phyloP scores from a whole-genome alignment of 2,797 vertebrate genomes.

The Podarcis siculus region DNA sequence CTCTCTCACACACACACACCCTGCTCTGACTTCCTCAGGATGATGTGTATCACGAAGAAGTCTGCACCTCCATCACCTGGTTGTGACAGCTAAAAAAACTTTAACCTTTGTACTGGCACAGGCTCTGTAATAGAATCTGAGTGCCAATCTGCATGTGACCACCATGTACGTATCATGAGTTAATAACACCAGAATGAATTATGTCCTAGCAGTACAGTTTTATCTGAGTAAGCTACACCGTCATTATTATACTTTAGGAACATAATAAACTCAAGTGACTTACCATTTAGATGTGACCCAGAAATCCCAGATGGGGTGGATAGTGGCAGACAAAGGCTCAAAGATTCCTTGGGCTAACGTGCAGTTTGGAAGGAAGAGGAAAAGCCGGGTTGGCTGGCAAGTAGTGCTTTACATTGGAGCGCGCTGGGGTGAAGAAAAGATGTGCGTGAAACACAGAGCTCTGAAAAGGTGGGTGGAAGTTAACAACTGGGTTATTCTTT shows the following conservation, averaged over 20 bases:
- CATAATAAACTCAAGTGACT: background rate
- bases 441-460: background rate
- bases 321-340: too few species aligned
- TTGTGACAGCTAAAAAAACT: too few species aligned
- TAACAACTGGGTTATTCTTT: background rate
- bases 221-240: background rate
- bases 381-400: background rate
- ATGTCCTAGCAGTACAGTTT: background rate
- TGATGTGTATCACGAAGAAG: too few species aligned
- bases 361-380: background rate
- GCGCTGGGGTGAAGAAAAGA: background rate
- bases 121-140: background rate
- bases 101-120: too few species aligned
- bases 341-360: background rate
- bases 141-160: background rate
- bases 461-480: background rate
- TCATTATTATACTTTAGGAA: background rate
- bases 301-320: background rate
- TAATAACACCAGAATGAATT: background rate
- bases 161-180: background rate
- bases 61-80: too few species aligned
- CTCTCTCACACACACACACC: too few species aligned
- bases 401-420: background rate
- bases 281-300: background rate
- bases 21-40: too few species aligned